Base-by-base conservation (phyloP, 2,797 vertebrate genomes). In the Hemibagrus guttatus region DNA sequence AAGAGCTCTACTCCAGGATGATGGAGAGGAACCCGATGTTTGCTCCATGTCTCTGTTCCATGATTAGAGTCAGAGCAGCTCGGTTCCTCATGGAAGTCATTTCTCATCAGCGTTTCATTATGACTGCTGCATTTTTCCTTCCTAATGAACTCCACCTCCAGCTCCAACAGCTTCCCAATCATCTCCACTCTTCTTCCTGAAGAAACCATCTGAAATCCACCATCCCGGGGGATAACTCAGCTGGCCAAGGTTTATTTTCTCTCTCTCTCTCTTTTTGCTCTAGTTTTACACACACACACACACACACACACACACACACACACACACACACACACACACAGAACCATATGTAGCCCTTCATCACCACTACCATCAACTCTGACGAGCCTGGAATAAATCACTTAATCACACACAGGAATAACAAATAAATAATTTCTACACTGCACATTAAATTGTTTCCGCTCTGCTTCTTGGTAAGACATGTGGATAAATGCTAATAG, bases 71-170 rank as follows among this genome's bases (percentile, higher is more conserved):
- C 87, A 86, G 64, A 61, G n/a, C 66, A 59, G 85, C 42, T 23
- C 49, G 56, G 84, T 74, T 72, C 83, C 78, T 85, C 85, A 90
- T 86, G 86, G 85, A 91, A 90, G 79, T 64, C 87, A 84, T 90
- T 93, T 79, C 63, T 61, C 42, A 68, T 61, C 78, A 85, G 81
- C 87, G 75, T 88, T 84, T 89, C 69, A 78, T 88, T 87, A 87
- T 3, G 56, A 66, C 69, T 42, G 74, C 72, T 81, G 87, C 86
- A 72, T 87, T 59, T 84, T 88, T 84, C 83, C 86, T 81, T 82
- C 49, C 86, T 81, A 54, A 69, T 49, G 64, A 56, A 84, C 82
- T 68, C 56, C 78, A 82, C 35, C 9, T 69, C 68, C 49, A 35
- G 52, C 42, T n/a, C 39, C 74, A 66, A 39, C 76, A 76, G 31